These are phyloP conservation scores for Capreolus pygargus DNA, from an alignment of 2,113 vertebrate genomes.

Conservation along the genomic window DNA sequence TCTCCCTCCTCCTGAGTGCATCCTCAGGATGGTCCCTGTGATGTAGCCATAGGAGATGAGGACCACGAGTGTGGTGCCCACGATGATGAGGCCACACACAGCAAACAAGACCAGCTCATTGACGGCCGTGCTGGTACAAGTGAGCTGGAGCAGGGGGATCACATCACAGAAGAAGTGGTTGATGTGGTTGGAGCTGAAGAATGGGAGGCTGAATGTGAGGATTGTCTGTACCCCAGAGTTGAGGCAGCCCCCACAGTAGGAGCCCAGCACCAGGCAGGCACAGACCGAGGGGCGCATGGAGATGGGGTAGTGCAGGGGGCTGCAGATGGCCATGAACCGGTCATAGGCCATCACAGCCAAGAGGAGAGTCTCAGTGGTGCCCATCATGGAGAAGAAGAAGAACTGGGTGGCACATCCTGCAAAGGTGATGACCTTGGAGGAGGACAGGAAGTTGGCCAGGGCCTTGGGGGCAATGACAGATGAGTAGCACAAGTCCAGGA, in stretches of 20 bases:
- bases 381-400: conserved; percentile 43
- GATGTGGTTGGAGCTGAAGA: neutral
- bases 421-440: conserved; percentile 17
- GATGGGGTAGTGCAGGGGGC: conserved; percentile 24
- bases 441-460: neutral
- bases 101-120: conserved; percentile 9
- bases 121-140: neutral
- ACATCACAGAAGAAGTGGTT: conserved; percentile 35
- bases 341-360: conserved; percentile 65
- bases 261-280: neutral
- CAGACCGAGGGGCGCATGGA: neutral
- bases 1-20: neutral
- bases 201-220: conserved; percentile 9
- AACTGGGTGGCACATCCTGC: neutral
- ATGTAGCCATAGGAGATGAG: conserved; percentile 57
- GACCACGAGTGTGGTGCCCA: neutral
- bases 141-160: neutral
- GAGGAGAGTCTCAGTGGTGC: neutral
- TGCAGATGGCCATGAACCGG: conserved; percentile 60
- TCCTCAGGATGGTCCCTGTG: no score
- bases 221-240: conserved; percentile 14
- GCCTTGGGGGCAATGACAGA: neutral
- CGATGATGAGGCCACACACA: neutral
- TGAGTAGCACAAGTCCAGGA: neutral
- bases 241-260: conserved; percentile 22